Base-by-base conservation (phyloP, 2,888 invertebrate species). In the Andrena bucephala region DNA sequence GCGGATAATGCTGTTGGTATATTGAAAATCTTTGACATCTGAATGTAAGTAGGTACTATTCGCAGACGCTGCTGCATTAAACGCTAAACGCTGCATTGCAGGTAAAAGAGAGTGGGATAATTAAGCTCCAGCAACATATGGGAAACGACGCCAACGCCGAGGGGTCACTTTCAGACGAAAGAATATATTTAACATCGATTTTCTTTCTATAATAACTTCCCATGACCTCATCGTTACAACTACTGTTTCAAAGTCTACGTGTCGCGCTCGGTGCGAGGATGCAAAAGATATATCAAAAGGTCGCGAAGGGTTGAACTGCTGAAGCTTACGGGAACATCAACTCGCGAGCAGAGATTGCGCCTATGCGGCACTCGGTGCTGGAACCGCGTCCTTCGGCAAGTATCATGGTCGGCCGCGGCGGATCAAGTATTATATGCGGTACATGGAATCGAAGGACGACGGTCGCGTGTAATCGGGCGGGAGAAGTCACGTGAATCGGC, bases 361-460 rank as follows among this genome's bases (percentile, higher is more conserved):
- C 52, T 29, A 57, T 16, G 16, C 50, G 7, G 24, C 27, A 31
- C 24, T 10, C 52, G 42, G 31, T 10, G 31, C 20, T 48, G 48
- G 33, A 66, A 10, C n/a, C 29, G 10, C 62, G 67, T 73, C 68
- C 73, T 54, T 73, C 24, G 50, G 2, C 50, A 33, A 31, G 50
- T 73, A 73, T 16, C 62, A 31, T n/a, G 66, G 52, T 16, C 76
- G 16, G 10, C 8, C 69, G 36, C 79, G 42, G n/a, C 50, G 16
- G 42, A 52, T 42, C 31, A 27, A 66, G 67, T 8, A 42, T 42
- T 42, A 16, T 1, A 20, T 62, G 20, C 36, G 20, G 24, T 68
- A 33, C 10, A 62, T 76, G 52, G 66, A 71, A 68, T 57, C 63
- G 62, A 80, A 76, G 57, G 75, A 62, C 66, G 54, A 69, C 65